A percentile compares a stretch with the other conserved stretches of the same genome.
Conservation (phyloP, 2,888 invertebrate species). For the Troides helena region DNA sequence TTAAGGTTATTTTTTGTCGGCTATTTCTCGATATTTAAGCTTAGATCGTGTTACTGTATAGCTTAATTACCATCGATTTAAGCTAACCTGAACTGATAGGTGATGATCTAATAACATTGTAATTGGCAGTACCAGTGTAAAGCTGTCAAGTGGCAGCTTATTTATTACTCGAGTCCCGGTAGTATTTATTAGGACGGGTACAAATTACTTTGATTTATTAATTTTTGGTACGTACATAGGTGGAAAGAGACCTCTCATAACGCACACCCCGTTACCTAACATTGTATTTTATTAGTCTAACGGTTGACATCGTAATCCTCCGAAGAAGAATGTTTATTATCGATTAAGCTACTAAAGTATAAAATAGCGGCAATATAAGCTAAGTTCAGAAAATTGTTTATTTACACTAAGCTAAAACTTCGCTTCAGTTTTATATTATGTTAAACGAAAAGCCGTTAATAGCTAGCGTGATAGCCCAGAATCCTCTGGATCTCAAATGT, state of each 20-base stretch:
- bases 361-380: conserved; percentile 10
- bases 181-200: conserved; percentile 12
- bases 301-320: conserved; percentile 19
- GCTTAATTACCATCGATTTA: conserved; percentile 7
- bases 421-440: too few relatives aligned
- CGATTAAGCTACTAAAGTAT: conserved; percentile 7
- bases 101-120: conserved; percentile 16
- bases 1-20: conserved; percentile 15
- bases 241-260: neutral
- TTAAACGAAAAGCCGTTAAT: too few relatives aligned
- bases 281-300: conserved; percentile 24
- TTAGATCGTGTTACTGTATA: conserved; percentile 5
- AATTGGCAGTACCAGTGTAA: conserved; percentile 3
- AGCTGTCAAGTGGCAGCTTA: conserved; percentile 10
- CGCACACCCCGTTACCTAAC: conserved; percentile 15
- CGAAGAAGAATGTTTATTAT: conserved; percentile 22
- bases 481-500: too few relatives aligned
- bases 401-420: neutral
- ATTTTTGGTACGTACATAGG: conserved; percentile 4
- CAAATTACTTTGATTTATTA: conserved; percentile 27
- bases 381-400: conserved; percentile 11
- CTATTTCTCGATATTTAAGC: neutral
- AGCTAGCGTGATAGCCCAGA: too few relatives aligned
- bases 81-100: neutral
- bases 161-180: conserved; percentile 14